Percentiles rank a stretch among this genome's conserved stretches.
These are phyloP conservation scores for Dendrocopos noguchii DNA, from an alignment of 2,113 vertebrate genomes.

Conservation along the genomic window DNA sequence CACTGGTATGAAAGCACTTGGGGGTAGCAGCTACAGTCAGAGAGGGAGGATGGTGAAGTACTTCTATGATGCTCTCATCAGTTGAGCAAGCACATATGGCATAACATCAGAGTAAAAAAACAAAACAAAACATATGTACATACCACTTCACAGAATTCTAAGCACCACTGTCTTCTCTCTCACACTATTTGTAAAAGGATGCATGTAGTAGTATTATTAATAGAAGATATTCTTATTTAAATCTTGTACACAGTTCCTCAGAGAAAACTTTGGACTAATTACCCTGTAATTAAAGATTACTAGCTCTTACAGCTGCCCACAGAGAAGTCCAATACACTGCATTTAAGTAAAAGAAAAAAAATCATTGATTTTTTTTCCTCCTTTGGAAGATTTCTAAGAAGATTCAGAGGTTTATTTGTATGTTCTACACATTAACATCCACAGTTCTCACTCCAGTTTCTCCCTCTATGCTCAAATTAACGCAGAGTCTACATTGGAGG, in stretches of 20 bases:
- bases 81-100: fast-evolving
- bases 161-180: neutral
- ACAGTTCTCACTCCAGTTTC: neutral
- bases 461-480: neutral
- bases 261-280: constrained; percentile 21
- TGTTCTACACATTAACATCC: neutral
- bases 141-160: neutral
- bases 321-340: neutral
- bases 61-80: neutral
- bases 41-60: neutral
- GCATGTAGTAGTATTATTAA: neutral
- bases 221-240: neutral
- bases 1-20: neutral
- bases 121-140: neutral
- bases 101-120: neutral
- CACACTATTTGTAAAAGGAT: neutral
- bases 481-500: neutral
- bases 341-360: constrained; percentile 3
- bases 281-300: neutral
- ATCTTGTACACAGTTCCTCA: neutral
- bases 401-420: neutral
- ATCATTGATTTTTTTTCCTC: neutral
- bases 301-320: neutral
- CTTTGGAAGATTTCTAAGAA: neutral
- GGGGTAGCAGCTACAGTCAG: neutral